phyloP scores from a whole-genome alignment of 2,888 invertebrate species.

The Eilema griseolum region DNA sequence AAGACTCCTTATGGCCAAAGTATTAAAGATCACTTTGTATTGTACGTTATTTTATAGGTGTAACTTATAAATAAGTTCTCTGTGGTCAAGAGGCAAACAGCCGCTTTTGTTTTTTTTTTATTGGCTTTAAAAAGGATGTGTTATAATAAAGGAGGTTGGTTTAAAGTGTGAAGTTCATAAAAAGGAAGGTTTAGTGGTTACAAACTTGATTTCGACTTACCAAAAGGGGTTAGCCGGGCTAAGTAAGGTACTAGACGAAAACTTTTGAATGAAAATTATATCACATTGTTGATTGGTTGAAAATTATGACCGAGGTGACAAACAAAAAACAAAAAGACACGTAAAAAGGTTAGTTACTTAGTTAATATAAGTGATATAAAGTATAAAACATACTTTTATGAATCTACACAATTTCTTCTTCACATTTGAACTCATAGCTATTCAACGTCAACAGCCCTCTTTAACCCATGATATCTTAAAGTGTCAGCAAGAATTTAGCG shows the following conservation, averaged over 20 bases:
- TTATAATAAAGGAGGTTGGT: constrained; percentile 38
- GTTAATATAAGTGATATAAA: too few relatives aligned
- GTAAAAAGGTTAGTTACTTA: too few relatives aligned
- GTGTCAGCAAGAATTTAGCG: background rate
- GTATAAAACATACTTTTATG: too few relatives aligned
- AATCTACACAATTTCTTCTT: too few relatives aligned
- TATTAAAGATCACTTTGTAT: background rate
- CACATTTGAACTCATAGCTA: background rate
- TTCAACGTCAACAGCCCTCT: background rate
- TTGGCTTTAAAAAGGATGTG: constrained; percentile 37
- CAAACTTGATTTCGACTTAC: background rate
- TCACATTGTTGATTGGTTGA: too few relatives aligned
- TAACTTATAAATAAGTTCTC: constrained; percentile 49
- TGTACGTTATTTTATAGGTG: background rate
- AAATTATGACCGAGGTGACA: too few relatives aligned
- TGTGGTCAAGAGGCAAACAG: constrained; percentile 49
- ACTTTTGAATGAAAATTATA: too few relatives aligned
- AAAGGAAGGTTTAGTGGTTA: constrained; percentile 9
- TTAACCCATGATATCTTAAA: background rate
- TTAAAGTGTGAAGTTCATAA: constrained; percentile 45
- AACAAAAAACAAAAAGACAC: too few relatives aligned
- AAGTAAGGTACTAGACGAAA: background rate
- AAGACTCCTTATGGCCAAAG: rapidly evolving
- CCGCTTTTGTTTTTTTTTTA: constrained; percentile 41
- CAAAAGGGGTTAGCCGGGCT: background rate